Conservation (phyloP, 2,113 vertebrate species). For the Speoplatyrhinus poulsoni region DNA sequence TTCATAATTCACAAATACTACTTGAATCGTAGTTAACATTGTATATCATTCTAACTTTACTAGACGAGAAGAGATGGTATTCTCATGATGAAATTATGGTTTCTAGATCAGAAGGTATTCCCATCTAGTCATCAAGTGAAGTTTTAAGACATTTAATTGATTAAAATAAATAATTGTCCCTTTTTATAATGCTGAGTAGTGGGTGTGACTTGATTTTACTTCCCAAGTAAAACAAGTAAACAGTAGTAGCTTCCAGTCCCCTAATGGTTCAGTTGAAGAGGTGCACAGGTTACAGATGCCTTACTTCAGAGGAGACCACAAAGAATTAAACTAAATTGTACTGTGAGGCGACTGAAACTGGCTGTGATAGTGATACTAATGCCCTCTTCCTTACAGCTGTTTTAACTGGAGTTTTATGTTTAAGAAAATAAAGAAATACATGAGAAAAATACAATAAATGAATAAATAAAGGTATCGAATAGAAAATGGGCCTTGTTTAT, state of each 20-base stretch:
- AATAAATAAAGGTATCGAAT: slow-evolving; percentile 72
- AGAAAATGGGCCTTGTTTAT: slow-evolving; percentile 50
- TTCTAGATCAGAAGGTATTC: too few species aligned
- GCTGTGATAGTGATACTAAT: slow-evolving; percentile 64
- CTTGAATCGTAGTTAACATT: not conserved
- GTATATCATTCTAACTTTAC: not conserved
- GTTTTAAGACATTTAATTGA: too few species aligned
- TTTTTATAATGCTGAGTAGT: slow-evolving; percentile 3
- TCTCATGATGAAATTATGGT: too few species aligned
- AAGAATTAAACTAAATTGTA: slow-evolving; percentile 21
- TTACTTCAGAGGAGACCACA: slow-evolving; percentile 29
- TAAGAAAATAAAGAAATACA: slow-evolving; percentile 60
- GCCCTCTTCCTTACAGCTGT: slow-evolving; percentile 65
- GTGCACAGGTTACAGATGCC: slow-evolving; percentile 49
- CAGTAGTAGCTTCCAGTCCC: too few species aligned
- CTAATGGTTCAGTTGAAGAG: slow-evolving; percentile 12
- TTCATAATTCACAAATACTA: slow-evolving; percentile 9
- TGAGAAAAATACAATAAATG: slow-evolving; percentile 55
- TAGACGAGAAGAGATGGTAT: not conserved
- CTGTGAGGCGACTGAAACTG: slow-evolving; percentile 41
- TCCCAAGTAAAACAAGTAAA: slow-evolving; percentile 1
- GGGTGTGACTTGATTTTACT: not conserved
- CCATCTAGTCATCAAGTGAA: too few species aligned
- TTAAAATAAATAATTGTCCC: too few species aligned
- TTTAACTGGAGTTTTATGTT: slow-evolving; percentile 72